These are phyloP conservation scores for Xiphophorus maculatus DNA, from an alignment of 2,113 vertebrate species.

Conservation along the genomic window DNA sequence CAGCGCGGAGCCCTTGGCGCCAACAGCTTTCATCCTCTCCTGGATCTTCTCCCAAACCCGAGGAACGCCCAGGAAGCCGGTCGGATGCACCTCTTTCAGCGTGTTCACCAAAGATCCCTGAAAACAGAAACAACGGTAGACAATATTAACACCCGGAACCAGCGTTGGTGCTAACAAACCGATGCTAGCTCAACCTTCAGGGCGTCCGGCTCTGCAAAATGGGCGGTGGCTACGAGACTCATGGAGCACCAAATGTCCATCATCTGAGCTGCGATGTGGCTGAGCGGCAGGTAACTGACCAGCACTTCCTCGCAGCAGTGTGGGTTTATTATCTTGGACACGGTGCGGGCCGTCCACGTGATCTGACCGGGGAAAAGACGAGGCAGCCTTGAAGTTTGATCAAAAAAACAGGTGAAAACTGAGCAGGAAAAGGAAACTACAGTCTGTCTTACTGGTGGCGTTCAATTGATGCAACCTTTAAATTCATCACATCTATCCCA, in stretches of 20 bases:
- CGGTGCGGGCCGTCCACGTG: constrained; percentile 73
- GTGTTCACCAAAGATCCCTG: constrained; percentile 79
- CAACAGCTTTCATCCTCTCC: constrained; percentile 74
- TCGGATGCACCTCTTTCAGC: constrained; percentile 71
- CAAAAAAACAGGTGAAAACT: not conserved
- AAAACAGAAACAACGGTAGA: not conserved
- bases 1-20: constrained; percentile 69
- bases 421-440: not conserved
- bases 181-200: constrained; percentile 73
- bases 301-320: constrained; percentile 50
- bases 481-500: too few species aligned
- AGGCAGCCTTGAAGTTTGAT: not conserved
- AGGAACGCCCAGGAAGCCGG: constrained; percentile 78
- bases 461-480: too few species aligned
- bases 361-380: not conserved
- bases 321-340: constrained; percentile 1
- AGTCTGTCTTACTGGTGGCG: not conserved
- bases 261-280: constrained; percentile 81
- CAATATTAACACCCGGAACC: not conserved
- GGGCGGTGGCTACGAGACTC: constrained; percentile 57
- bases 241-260: constrained; percentile 80
- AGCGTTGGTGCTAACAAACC: not conserved
- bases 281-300: constrained; percentile 79
- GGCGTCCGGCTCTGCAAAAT: constrained; percentile 82
- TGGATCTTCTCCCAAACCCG: constrained; percentile 86